These are phyloP conservation scores for Odontomachus brunneus DNA, from an alignment of 1,140 invertebrate genomes.

Conservation along the genomic window DNA sequence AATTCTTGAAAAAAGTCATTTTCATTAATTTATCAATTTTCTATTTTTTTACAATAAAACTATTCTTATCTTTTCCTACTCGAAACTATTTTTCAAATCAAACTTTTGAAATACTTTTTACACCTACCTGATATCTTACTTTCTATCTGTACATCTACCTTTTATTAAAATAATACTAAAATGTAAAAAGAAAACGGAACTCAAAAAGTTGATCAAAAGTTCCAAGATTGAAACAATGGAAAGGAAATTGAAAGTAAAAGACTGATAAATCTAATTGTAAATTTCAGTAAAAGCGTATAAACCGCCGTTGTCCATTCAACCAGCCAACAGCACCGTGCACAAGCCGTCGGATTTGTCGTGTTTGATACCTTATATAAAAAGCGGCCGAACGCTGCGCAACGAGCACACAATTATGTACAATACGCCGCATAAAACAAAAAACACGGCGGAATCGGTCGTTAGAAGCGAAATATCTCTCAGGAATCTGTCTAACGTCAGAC, in stretches of 20 bases:
- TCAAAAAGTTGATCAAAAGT: no score
- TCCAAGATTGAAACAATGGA: no score
- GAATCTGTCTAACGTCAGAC: conserved; percentile 79
- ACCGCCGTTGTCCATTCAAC: conserved; percentile 80
- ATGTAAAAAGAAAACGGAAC: background rate
- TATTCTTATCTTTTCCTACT: no score
- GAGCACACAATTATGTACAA: conserved; percentile 84
- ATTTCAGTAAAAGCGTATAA: conserved; percentile 81
- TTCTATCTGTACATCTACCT: no score
- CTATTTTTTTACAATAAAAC: no score
- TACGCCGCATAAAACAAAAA: conserved; percentile 75
- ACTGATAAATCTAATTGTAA: background rate
- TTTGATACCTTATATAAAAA: conserved; percentile 83
- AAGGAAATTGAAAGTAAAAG: background rate
- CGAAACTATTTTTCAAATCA: no score
- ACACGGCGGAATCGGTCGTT: conserved; percentile 45
- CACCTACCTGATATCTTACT: no score
- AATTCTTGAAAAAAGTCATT: no score
- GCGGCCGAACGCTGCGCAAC: conserved; percentile 79
- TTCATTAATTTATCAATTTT: no score
- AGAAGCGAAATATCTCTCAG: conserved; percentile 73
- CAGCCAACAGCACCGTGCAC: conserved; percentile 76
- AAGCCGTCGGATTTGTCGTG: conserved; percentile 76
- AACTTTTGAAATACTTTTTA: no score
- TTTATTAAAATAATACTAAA: background rate